phyloP scores from a whole-genome alignment of 2,797 vertebrate species.

The Gephyroberyx darwinii region DNA sequence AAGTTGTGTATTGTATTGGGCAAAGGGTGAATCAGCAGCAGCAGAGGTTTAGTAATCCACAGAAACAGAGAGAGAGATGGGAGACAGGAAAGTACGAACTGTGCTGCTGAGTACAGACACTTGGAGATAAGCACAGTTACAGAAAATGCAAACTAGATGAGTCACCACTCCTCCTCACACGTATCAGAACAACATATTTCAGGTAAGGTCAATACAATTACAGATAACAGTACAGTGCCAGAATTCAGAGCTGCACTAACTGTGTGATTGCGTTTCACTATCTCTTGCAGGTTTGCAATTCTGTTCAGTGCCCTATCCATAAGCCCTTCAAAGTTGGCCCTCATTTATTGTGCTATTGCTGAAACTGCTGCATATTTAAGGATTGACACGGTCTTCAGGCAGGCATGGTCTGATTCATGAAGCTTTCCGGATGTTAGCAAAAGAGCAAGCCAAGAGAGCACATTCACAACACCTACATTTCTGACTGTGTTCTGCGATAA shows the following conservation, averaged over 20 bases:
- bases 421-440: constrained; percentile 32
- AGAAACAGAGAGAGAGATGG: constrained; percentile 50
- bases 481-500: constrained; percentile 21
- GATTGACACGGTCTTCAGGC: constrained; percentile 26
- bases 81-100: constrained; percentile 64
- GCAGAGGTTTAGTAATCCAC: constrained; percentile 60
- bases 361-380: constrained; percentile 40
- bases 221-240: constrained; percentile 68
- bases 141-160: constrained; percentile 78
- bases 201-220: constrained; percentile 78
- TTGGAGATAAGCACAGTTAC: constrained; percentile 75
- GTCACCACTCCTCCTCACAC: constrained; percentile 74
- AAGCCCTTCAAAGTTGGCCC: constrained; percentile 39
- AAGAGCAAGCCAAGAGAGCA: constrained; percentile 39
- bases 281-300: constrained; percentile 55
- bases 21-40: constrained; percentile 59
- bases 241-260: constrained; percentile 40
- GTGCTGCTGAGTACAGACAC: constrained; percentile 70
- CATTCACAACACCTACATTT: constrained; percentile 39
- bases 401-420: constrained; percentile 42
- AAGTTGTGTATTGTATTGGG: constrained; percentile 34
- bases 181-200: constrained; percentile 71
- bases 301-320: constrained; percentile 34
- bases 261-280: constrained; percentile 56
- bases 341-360: constrained; percentile 43